Conservation (phyloP, 2,888 invertebrate species). For the Anthophora plumipes region DNA sequence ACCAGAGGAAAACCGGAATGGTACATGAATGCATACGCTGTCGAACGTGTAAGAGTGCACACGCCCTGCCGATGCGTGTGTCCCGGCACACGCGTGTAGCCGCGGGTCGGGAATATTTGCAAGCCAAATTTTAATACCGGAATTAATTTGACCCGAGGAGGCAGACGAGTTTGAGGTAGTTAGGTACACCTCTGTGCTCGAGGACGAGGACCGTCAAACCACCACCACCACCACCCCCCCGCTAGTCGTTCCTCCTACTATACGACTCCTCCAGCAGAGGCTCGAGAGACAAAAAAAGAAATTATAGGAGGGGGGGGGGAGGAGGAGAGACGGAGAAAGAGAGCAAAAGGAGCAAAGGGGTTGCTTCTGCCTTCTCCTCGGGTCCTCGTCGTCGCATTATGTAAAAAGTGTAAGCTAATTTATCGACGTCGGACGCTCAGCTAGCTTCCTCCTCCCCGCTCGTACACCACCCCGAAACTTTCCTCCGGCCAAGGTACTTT, state of each 20-base stretch:
- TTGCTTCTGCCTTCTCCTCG: conserved; percentile 49
- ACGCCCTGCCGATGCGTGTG: conserved; percentile 57
- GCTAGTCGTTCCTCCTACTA: conserved; percentile 18
- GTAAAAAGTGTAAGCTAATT: conserved; percentile 79
- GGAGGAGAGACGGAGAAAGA: neutral
- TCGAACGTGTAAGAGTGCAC: conserved; percentile 63
- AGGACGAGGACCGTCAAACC: conserved; percentile 34
- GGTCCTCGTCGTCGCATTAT: conserved; percentile 71
- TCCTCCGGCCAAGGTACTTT: conserved; percentile 70
- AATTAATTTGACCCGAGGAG: conserved; percentile 84
- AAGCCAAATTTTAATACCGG: conserved; percentile 85
- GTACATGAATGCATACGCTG: conserved; percentile 64
- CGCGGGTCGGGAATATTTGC: conserved; percentile 84
- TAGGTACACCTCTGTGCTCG: conserved; percentile 70
- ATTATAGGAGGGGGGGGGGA: neutral
- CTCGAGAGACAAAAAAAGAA: neutral
- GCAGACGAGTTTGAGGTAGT: conserved; percentile 74
- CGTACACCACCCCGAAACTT: conserved; percentile 65
- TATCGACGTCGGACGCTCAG: conserved; percentile 76
- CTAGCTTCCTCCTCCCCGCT: too few species aligned
- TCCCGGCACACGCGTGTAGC: conserved; percentile 71
- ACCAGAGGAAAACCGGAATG: conserved; percentile 49
- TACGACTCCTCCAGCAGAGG: conserved; percentile 12
- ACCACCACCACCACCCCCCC: conserved; percentile 29
- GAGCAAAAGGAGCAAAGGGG: neutral